Evolutionary conservation across 2,888 invertebrate genomes (phyloP), one percentile per base, ranked within the genome.

Genomic region (Sphecodes monilicornis): DNA sequence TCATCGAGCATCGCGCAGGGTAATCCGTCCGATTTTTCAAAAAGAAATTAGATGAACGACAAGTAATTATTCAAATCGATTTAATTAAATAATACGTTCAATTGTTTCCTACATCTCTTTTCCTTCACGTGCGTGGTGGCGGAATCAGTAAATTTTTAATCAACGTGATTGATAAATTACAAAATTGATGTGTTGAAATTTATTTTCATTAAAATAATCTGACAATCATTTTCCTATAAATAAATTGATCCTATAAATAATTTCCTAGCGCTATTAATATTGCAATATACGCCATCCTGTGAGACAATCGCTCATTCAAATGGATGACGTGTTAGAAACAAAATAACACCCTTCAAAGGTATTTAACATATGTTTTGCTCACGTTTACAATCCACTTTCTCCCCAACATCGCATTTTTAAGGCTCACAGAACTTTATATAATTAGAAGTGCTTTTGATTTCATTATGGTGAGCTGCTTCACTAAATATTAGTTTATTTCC

Each of bases 231-330:
- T 88, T 85, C 83, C 90, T 90, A 90, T 86, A 86, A 90, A 88
- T 86, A 91, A 68, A 85, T 90, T 84, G 80, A 85, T 87, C 78
- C 87, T 90, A 90, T 86, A 87, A 91, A 90, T 91, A 86, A 91
- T 91, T 84, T 83, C 78, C 91, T 90, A 91, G 81, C 70, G 82
- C 87, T 90, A 91, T 88, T 87, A 91, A 91, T 91, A 91, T 91
- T 91, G 91, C 91, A 91, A 88, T 90, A 85, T 83, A 80, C 82
- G 76, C 88, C 87, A 85, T 78, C 75, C 74, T 10, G 60, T 81
- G 75, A 76, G 66, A 79, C 43, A 43, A 74, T 81, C 81, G 81
- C 78, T 77, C n/a, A 18, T 74, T 85, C 69, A 46, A 72, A 32
- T n/a, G 73, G 84, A 88, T 80, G 84, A 74, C 73, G 78, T 57